Percentiles rank a stretch among this genome's conserved stretches.
Evolutionary conservation across 2,797 vertebrate species (phyloP).

Genomic region (Chelmon rostratus): DNA sequence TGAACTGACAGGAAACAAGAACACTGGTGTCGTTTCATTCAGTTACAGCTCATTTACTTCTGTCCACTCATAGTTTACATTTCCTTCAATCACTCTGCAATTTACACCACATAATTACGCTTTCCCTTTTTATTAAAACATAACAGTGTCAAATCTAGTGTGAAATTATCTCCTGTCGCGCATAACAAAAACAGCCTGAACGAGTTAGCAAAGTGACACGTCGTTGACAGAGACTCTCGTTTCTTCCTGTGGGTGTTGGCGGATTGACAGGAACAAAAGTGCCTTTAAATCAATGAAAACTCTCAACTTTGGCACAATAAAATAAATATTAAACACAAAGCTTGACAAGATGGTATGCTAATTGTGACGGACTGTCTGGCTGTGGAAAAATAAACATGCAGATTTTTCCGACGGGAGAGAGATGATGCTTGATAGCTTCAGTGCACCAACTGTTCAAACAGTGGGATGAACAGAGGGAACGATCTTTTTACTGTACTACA

Average conservation of each 20-base stretch:
- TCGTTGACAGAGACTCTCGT: background rate
- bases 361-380: background rate
- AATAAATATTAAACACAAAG: background rate
- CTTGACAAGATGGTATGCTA: background rate
- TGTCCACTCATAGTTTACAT: conserved; percentile 39
- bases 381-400: background rate
- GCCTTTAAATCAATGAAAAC: conserved; percentile 13
- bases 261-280: conserved; percentile 33
- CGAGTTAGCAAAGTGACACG: conserved; percentile 26
- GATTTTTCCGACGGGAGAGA: background rate
- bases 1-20: conserved; percentile 14
- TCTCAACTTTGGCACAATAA: background rate
- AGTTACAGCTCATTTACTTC: conserved; percentile 51
- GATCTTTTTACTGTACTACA: background rate
- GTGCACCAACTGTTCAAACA: background rate
- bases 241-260: conserved; percentile 28
- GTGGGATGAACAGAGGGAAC: background rate
- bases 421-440: background rate
- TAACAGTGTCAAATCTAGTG: conserved; percentile 42
- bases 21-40: conserved; percentile 21
- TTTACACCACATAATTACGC: conserved; percentile 45
- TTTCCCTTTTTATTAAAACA: conserved; percentile 40
- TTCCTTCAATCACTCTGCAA: conserved; percentile 34
- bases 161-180: conserved; percentile 57
- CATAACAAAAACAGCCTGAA: conserved; percentile 37